Percentiles rank a stretch among this genome's conserved stretches.
phyloP scores from a whole-genome alignment of 2,797 vertebrate species.

The Cygnus olor region DNA sequence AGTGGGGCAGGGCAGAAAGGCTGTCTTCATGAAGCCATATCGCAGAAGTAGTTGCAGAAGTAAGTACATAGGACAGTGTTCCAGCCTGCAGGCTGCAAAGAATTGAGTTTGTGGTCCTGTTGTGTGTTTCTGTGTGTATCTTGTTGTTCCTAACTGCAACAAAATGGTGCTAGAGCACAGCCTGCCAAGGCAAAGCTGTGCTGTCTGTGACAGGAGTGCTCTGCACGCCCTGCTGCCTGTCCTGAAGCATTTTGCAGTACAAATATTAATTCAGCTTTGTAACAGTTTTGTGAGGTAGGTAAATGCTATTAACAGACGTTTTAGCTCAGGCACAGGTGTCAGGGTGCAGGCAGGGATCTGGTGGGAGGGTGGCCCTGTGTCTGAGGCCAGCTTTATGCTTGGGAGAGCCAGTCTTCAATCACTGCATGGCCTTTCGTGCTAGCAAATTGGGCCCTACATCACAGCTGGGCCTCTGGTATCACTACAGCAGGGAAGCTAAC shows the following conservation, averaged over 20 bases:
- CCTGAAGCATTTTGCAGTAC: background rate
- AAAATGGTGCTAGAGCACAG: rapidly evolving
- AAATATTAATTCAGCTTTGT: background rate
- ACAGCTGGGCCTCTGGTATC: background rate
- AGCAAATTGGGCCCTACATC: background rate
- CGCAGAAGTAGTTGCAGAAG: background rate
- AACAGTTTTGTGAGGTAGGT: background rate
- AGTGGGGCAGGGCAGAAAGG: background rate
- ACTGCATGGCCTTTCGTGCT: background rate
- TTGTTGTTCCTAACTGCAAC: background rate
- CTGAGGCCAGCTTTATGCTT: background rate
- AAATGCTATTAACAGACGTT: background rate
- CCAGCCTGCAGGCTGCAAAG: background rate
- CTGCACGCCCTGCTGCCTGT: background rate
- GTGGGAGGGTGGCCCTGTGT: background rate
- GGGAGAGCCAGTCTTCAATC: background rate
- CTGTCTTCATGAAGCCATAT: background rate
- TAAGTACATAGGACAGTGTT: background rate
- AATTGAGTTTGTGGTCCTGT: background rate
- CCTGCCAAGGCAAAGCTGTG: background rate
- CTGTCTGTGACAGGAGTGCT: background rate
- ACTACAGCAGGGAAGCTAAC: background rate
- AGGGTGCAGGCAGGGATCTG: rapidly evolving
- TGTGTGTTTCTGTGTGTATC: background rate
- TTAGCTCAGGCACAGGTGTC: background rate